These are phyloP conservation scores for Osmoderma eremita DNA, from an alignment of 2,888 invertebrate genomes.

Conservation along the genomic window DNA sequence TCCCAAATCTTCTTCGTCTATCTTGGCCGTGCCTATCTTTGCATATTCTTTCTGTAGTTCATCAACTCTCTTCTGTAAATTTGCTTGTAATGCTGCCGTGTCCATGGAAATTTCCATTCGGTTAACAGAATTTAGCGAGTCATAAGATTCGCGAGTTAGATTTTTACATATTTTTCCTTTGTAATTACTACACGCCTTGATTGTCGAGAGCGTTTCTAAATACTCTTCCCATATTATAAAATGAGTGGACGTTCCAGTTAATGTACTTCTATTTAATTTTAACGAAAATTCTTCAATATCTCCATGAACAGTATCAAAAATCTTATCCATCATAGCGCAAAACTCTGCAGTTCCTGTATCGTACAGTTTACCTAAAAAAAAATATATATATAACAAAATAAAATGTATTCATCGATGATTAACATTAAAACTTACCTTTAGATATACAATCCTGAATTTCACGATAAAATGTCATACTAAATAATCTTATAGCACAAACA, in stretches of 20 bases:
- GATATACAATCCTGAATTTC: conserved; percentile 12
- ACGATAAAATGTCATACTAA: conserved; percentile 29
- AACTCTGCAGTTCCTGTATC: conserved; percentile 34
- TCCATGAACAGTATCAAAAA: conserved; percentile 36
- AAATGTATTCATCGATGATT: too few species aligned
- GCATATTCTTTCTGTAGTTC: not conserved
- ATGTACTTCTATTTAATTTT: conserved; percentile 30
- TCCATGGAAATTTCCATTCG: not conserved
- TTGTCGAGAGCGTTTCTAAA: not conserved
- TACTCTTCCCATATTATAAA: conserved; percentile 29
- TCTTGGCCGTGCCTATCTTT: not conserved
- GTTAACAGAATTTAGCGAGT: not conserved
- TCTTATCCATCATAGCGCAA: conserved; percentile 27
- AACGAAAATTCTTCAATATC: not conserved
- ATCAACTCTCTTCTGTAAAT: conserved; percentile 12
- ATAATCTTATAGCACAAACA: conserved; percentile 30
- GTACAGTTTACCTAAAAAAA: conserved; percentile 15
- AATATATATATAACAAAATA: not conserved
- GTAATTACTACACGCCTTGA: not conserved
- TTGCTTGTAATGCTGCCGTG: not conserved
- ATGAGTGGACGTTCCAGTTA: conserved; percentile 23
- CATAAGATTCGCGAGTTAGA: conserved; percentile 6
- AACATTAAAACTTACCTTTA: conserved; percentile 17
- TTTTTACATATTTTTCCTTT: not conserved
- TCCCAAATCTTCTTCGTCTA: not conserved